phyloP scores from a whole-genome alignment of 2,113 vertebrate species.

The Gambusia holbrooki region DNA sequence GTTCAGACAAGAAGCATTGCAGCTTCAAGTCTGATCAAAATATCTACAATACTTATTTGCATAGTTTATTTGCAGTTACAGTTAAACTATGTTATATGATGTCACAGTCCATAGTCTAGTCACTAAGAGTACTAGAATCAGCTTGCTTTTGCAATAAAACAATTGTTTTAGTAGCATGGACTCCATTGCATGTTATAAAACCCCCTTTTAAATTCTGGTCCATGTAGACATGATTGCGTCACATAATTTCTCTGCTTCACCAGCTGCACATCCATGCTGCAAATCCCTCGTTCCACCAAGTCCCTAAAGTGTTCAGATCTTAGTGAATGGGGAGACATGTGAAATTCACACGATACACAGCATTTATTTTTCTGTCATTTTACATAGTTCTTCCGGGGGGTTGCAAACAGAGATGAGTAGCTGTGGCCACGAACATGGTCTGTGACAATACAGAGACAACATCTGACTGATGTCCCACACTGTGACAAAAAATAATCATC shows the following conservation, averaged over 20 bases:
- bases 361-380: not conserved
- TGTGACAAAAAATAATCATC: slow-evolving; percentile 5
- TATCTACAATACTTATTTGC: not conserved
- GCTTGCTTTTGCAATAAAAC: not conserved
- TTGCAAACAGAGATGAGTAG: not conserved
- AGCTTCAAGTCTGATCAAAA: not conserved
- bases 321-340: not conserved
- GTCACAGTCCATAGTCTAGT: not conserved
- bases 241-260: not conserved
- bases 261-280: slow-evolving; percentile 2
- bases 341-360: not conserved
- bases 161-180: not conserved
- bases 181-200: not conserved
- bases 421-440: not conserved
- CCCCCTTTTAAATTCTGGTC: slow-evolving; percentile 4
- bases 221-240: slow-evolving; percentile 6
- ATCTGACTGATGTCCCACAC: not conserved
- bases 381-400: not conserved
- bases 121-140: not conserved
- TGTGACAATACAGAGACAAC: slow-evolving; percentile 1
- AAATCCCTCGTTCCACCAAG: not conserved
- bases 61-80: not conserved
- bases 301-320: not conserved
- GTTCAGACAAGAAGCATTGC: not conserved
- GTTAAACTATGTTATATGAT: not conserved